These are phyloP conservation scores for Thalassophryne amazonica DNA, from an alignment of 2,797 vertebrate species.

Conservation along the genomic window DNA sequence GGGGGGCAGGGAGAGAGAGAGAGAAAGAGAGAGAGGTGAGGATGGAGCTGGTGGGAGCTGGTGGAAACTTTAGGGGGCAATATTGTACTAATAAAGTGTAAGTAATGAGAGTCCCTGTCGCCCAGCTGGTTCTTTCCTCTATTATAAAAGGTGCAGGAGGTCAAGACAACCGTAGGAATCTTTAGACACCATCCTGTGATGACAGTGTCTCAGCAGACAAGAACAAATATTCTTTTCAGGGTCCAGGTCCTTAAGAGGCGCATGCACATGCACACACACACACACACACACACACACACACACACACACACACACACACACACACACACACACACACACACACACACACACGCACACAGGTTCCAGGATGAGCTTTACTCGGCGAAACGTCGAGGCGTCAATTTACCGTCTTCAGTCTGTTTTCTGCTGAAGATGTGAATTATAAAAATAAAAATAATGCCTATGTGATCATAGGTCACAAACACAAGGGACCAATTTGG, in stretches of 20 bases:
- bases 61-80: constrained; percentile 76
- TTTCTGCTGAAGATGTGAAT: constrained; percentile 38
- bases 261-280: no score
- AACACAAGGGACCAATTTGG: constrained; percentile 31
- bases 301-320: no score
- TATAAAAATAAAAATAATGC: constrained; percentile 30
- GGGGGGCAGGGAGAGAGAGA: constrained; percentile 11
- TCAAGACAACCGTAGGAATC: constrained; percentile 44
- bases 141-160: constrained; percentile 35
- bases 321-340: no score
- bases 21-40: no score
- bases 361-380: constrained; percentile 20
- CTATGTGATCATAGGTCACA: constrained; percentile 27
- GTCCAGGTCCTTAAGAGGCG: neutral
- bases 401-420: constrained; percentile 32
- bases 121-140: constrained; percentile 5
- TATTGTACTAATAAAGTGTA: constrained; percentile 66
- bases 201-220: constrained; percentile 41
- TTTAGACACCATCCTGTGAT: constrained; percentile 39
- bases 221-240: constrained; percentile 31
- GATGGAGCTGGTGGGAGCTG: no score
- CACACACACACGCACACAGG: no score
- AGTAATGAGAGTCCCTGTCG: constrained; percentile 1
- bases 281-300: no score
- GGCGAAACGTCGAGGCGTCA: constrained; percentile 12